phyloP scores from a whole-genome alignment of 2,888 invertebrate species.

The Azorinus chamasolen region DNA sequence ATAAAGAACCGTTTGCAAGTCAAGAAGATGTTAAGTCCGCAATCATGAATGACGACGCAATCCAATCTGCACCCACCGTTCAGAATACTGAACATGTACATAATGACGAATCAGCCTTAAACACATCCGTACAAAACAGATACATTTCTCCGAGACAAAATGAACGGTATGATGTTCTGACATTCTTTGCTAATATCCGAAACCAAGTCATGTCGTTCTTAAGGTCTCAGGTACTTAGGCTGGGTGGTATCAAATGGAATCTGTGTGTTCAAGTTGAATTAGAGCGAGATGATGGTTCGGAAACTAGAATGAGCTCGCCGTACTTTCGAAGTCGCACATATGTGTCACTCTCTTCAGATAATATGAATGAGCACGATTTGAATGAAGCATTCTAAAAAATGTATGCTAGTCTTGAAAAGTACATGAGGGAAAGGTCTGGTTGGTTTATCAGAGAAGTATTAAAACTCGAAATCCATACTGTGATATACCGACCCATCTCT shows the following conservation, averaged over 20 bases:
- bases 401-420: slow-evolving; percentile 43
- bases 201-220: slow-evolving; percentile 12
- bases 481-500: slow-evolving; percentile 30
- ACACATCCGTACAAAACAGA: slow-evolving; percentile 13
- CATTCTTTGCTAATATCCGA: slow-evolving; percentile 33
- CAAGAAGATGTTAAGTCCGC: too few species aligned
- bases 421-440: slow-evolving; percentile 34
- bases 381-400: too few species aligned
- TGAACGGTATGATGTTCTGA: slow-evolving; percentile 37
- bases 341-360: slow-evolving; percentile 12
- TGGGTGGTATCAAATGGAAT: slow-evolving; percentile 37
- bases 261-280: slow-evolving; percentile 47
- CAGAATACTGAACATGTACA: not conserved
- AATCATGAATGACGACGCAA: not conserved
- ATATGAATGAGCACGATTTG: slow-evolving; percentile 26
- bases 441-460: slow-evolving; percentile 36
- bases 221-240: not conserved
- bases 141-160: slow-evolving; percentile 14
- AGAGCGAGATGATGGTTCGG: slow-evolving; percentile 23
- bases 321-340: slow-evolving; percentile 51
- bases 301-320: slow-evolving; percentile 5
- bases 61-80: not conserved
- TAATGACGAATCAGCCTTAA: slow-evolving; percentile 21
- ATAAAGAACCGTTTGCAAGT: too few species aligned
- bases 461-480: slow-evolving; percentile 37